Percentiles rank a stretch among this genome's conserved stretches.
phyloP scores from a whole-genome alignment of 2,888 invertebrate genomes.

The Drosophila seclusa region DNA sequence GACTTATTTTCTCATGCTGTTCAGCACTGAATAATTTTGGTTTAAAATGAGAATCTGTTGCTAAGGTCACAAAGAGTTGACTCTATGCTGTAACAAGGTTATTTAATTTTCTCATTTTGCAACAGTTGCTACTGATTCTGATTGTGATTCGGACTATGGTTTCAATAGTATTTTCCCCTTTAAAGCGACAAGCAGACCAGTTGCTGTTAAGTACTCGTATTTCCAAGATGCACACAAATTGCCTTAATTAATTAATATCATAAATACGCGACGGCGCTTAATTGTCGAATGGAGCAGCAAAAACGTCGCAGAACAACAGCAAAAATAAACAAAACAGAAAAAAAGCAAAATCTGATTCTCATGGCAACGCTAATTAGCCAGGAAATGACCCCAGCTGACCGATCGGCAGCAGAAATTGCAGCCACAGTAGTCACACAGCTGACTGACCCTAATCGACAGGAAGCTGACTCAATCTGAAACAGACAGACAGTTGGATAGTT shows the following conservation, averaged over 20 bases:
- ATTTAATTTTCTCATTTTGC: slow-evolving; percentile 13
- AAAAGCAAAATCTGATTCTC: slow-evolving; percentile 27
- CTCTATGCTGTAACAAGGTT: slow-evolving; percentile 10
- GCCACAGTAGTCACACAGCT: slow-evolving; percentile 54
- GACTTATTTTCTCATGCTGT: neutral
- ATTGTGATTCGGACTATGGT: slow-evolving; percentile 12
- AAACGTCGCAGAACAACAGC: slow-evolving; percentile 20
- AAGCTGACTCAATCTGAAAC: slow-evolving; percentile 77
- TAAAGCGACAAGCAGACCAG: slow-evolving; percentile 21
- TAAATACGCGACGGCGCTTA: slow-evolving; percentile 79
- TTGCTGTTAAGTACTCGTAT: slow-evolving; percentile 39
- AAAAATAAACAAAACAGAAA: slow-evolving; percentile 25
- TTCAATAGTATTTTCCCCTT: slow-evolving; percentile 4
- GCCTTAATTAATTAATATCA: slow-evolving; percentile 80
- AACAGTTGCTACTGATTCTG: neutral
- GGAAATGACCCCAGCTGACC: slow-evolving; percentile 83
- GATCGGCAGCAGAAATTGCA: slow-evolving; percentile 56
- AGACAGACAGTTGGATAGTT: slow-evolving; percentile 5
- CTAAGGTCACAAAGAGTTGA: neutral
- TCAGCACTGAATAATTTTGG: neutral
- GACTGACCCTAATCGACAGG: slow-evolving; percentile 80
- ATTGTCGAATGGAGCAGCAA: slow-evolving; percentile 59
- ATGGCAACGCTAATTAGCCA: slow-evolving; percentile 82
- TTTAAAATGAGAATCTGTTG: neutral
- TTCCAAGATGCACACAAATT: slow-evolving; percentile 70